Evolutionary conservation across 2,888 invertebrate genomes (phyloP), one percentile per base, ranked within the genome.

Genomic region (Chorisops tibialis): DNA sequence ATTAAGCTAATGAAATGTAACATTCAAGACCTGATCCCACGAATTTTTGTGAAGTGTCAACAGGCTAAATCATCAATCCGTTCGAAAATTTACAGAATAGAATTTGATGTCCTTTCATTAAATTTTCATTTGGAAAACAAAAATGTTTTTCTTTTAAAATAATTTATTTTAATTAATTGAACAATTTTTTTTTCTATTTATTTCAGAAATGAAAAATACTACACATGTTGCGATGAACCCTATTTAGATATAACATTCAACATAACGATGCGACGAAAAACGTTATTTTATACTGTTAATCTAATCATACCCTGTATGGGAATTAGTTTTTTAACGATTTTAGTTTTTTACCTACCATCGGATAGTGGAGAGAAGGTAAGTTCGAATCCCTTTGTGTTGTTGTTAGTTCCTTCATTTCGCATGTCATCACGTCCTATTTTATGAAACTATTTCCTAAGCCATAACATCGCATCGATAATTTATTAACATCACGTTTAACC

Each of bases 271-370:
- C 84, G 95, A 71, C 85, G 96, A 70, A 96, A 96, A 82, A 95
- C 96, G 59, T 84, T 97, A 70, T 96, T 96, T 84, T 96, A 96
- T 83, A 96, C 95, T 45, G 93, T 96, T 71, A 96, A 96, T 82
- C 86, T 96, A 74, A 95, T 96, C 79, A 93, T 96, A 76, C 96
- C 95, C 67, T 96, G 96, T 79, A 93, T 96, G 87, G 94, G 94
- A 69, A 96, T 96, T 79, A 95, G 95, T 70, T 95, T 95, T 80
- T 88, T 97, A 75, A 96, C 96, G 70, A 93, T 96, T 73, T 87
- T 97, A 74, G 96, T 96, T 73, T 97, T 96, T 85, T 96, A 96
- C 81, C 82, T 97, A 78, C 97, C 96, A 69, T 95, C 95, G 68
- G 96, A 97, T 83, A 93, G 93, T 79, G 96, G 97, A 73, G 97